These are phyloP conservation scores for Thymelicus lineola DNA, from an alignment of 2,888 invertebrate species.

Conservation along the genomic window DNA sequence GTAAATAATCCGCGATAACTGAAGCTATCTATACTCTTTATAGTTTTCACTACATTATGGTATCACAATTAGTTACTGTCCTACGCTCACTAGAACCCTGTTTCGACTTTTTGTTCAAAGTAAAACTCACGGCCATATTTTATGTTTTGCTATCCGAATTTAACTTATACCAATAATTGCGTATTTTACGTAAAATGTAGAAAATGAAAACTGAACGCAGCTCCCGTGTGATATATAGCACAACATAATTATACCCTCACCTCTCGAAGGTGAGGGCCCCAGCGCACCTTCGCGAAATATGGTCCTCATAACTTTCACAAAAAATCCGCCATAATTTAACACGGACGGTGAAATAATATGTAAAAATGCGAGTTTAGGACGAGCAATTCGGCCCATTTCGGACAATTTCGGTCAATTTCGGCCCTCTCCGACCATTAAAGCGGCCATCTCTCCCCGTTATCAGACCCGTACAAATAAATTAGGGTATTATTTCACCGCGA, in stretches of 20 bases:
- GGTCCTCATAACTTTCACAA: constrained; percentile 74
- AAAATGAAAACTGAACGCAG: constrained; percentile 13
- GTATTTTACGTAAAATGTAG: not conserved
- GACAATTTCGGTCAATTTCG: constrained; percentile 66
- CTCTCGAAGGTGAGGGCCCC: constrained; percentile 66
- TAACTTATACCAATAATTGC: not conserved
- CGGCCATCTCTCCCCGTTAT: constrained; percentile 74
- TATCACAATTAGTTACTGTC: too few relatives aligned
- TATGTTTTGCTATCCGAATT: not conserved
- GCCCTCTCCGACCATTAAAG: constrained; percentile 68
- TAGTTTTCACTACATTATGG: too few relatives aligned
- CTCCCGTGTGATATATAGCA: constrained; percentile 22
- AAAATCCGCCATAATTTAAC: constrained; percentile 78
- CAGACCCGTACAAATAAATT: constrained; percentile 75
- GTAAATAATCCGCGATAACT: too few relatives aligned
- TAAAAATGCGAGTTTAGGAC: constrained; percentile 70
- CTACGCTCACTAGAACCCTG: too few relatives aligned
- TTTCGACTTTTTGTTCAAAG: too few relatives aligned
- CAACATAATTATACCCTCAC: constrained; percentile 68
- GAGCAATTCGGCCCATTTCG: constrained; percentile 63
- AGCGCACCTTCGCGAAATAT: constrained; percentile 75
- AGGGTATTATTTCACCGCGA: constrained; percentile 75
- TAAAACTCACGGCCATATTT: too few relatives aligned
- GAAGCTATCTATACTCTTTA: too few relatives aligned
- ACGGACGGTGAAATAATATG: constrained; percentile 74